Evolutionary conservation across 1,140 invertebrate genomes (phyloP).

Genomic region (Drosophila insularis): DNA sequence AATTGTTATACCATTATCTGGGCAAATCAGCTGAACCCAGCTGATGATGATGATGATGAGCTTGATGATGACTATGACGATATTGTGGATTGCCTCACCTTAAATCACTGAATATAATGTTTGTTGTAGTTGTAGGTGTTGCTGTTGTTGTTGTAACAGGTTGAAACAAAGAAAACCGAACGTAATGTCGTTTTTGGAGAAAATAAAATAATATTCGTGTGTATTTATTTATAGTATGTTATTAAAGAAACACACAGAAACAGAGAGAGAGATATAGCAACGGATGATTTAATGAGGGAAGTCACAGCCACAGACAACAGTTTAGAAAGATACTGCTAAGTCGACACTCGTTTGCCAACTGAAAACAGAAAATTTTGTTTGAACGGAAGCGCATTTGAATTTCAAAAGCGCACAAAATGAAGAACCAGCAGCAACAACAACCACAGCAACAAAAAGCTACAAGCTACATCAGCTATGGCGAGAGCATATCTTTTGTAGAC

Average conservation of each 20-base stretch:
- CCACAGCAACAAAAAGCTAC: slow-evolving; percentile 49
- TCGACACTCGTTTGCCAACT: slow-evolving; percentile 80
- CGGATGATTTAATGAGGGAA: slow-evolving; percentile 24
- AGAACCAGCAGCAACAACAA: slow-evolving; percentile 26
- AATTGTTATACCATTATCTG: slow-evolving; percentile 7
- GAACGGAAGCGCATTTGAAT: slow-evolving; percentile 78
- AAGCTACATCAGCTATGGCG: slow-evolving; percentile 22
- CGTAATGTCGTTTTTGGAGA: not conserved
- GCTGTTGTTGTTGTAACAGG: not conserved
- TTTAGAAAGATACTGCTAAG: slow-evolving; percentile 69
- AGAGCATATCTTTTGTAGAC: slow-evolving; percentile 21
- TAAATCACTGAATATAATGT: slow-evolving; percentile 1
- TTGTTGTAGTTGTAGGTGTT: not conserved
- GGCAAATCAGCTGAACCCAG: not conserved
- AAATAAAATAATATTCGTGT: not conserved
- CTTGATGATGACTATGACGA: not conserved
- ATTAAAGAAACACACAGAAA: slow-evolving; percentile 34
- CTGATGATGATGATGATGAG: not conserved
- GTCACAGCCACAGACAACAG: slow-evolving; percentile 25
- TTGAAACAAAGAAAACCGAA: slow-evolving; percentile 8
- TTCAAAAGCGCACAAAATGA: slow-evolving; percentile 73
- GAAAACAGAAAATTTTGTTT: slow-evolving; percentile 43
- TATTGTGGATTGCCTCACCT: not conserved
- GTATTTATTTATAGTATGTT: slow-evolving; percentile 6
- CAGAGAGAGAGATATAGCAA: not conserved